These are phyloP conservation scores for Agonum fuliginosum DNA, from an alignment of 2,888 invertebrate species.

Conservation along the genomic window DNA sequence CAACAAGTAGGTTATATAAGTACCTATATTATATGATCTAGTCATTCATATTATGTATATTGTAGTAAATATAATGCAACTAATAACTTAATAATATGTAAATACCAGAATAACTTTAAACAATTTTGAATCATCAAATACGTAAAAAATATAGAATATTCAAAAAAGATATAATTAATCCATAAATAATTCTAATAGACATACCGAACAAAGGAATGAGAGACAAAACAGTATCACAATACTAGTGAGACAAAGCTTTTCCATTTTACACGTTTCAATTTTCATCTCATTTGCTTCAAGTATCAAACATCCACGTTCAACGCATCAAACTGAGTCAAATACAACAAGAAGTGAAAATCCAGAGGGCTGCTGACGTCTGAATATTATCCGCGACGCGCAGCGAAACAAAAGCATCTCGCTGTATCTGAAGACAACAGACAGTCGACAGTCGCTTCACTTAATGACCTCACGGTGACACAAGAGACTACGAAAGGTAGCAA, in stretches of 20 bases:
- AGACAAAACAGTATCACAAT: constrained; percentile 5
- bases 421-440: constrained; percentile 16
- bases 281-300: constrained; percentile 25
- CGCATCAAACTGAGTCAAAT: constrained; percentile 15
- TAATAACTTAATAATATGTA: too few relatives aligned
- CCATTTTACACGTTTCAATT: constrained; percentile 5
- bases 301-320: too few relatives aligned
- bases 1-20: too few relatives aligned
- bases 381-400: background rate
- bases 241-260: constrained; percentile 4
- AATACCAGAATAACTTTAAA: too few relatives aligned
- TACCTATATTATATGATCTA: too few relatives aligned
- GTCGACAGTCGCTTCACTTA: constrained; percentile 28
- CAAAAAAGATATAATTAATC: background rate
- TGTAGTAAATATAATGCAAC: too few relatives aligned
- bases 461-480: constrained; percentile 16
- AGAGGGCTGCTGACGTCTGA: background rate
- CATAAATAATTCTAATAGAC: background rate
- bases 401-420: constrained; percentile 22
- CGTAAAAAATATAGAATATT: background rate
- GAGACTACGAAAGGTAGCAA: background rate
- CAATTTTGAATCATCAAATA: too few relatives aligned
- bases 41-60: too few relatives aligned
- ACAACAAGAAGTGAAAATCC: constrained; percentile 4
- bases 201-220: background rate